A percentile compares a stretch with the other conserved stretches of the same genome.
These are phyloP conservation scores for Caenorhabditis angaria DNA, from an alignment of 2,888 invertebrate species.

Conservation along the genomic window DNA sequence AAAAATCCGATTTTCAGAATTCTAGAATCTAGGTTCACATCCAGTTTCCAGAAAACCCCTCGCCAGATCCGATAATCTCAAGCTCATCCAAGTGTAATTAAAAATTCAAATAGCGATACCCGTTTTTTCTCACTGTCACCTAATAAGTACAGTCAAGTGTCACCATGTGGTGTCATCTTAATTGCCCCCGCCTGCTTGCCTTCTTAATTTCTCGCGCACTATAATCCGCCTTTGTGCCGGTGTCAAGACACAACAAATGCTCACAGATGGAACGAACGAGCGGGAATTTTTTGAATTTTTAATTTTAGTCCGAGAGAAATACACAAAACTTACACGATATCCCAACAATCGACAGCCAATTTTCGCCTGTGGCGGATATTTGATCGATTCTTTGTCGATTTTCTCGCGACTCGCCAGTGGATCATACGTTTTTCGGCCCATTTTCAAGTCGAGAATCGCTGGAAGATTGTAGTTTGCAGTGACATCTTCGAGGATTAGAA, in stretches of 20 bases:
- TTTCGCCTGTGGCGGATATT: slow-evolving; percentile 61
- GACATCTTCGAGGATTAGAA: slow-evolving; percentile 64
- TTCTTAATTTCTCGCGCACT: slow-evolving; percentile 1
- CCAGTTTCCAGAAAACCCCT: not conserved
- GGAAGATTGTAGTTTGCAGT: slow-evolving; percentile 48
- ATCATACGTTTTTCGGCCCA: slow-evolving; percentile 67
- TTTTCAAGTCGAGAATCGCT: slow-evolving; percentile 60
- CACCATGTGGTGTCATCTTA: not conserved
- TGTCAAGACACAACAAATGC: not conserved
- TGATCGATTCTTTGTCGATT: slow-evolving; percentile 53
- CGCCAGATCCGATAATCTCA: not conserved
- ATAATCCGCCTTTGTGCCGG: not conserved
- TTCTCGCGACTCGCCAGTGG: slow-evolving; percentile 63
- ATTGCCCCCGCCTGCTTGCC: not conserved
- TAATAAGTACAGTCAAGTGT: slow-evolving; percentile 1
- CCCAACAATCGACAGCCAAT: slow-evolving; percentile 69
- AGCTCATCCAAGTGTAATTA: not conserved
- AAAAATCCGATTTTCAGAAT: too few species aligned
- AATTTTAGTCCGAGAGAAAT: not conserved
- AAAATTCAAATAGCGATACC: slow-evolving; percentile 1
- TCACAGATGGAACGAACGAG: not conserved
- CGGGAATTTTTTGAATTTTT: slow-evolving; percentile 7
- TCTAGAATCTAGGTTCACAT: not conserved
- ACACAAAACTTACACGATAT: slow-evolving; percentile 54
- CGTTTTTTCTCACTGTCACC: not conserved